phyloP scores from a whole-genome alignment of 2,888 invertebrate species.

The Sesamia inferens region DNA sequence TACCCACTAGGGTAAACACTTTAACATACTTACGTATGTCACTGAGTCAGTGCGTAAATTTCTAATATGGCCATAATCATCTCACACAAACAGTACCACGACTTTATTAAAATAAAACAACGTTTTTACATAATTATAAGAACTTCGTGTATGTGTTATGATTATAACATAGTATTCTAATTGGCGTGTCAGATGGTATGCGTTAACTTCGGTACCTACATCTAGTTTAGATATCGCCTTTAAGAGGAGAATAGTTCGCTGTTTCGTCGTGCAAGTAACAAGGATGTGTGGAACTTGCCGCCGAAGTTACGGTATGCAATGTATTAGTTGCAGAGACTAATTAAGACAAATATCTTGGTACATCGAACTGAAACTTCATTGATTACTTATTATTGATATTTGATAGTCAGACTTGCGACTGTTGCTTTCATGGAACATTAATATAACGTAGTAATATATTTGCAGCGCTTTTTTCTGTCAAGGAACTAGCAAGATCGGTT shows the following conservation, averaged over 20 bases:
- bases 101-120: no score
- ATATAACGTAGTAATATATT: neutral
- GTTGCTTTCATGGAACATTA: neutral
- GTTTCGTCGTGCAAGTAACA: slow-evolving; percentile 2
- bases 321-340: neutral
- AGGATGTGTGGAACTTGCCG: neutral
- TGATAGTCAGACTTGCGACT: neutral
- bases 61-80: no score
- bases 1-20: no score
- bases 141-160: no score
- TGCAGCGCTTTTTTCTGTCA: neutral
- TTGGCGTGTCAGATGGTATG: no score
- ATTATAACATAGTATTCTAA: no score
- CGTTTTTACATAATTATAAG: no score
- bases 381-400: neutral
- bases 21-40: no score
- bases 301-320: neutral
- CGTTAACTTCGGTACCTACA: no score
- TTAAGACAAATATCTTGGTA: neutral
- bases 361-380: neutral
- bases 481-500: neutral
- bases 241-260: neutral
- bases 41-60: no score
- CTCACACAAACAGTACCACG: no score
- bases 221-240: neutral